Conservation (phyloP, 2,888 invertebrate species). For the Caradrina clavipalpis region DNA sequence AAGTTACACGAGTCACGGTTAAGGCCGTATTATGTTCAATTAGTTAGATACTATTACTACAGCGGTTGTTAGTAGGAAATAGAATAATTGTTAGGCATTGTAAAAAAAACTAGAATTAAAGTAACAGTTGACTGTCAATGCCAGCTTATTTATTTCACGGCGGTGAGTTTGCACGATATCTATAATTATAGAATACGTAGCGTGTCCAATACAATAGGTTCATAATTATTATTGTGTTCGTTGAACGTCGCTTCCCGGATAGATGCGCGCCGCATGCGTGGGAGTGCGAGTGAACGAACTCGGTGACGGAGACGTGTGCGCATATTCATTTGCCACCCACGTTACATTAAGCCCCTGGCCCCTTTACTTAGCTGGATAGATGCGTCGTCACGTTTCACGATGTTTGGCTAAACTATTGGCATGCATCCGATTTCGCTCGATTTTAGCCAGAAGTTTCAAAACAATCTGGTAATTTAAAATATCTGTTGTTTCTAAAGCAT, state of each 20-base stretch:
- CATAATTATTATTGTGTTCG: slow-evolving; percentile 58
- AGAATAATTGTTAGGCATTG: slow-evolving; percentile 28
- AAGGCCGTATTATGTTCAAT: slow-evolving; percentile 32
- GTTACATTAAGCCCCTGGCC: slow-evolving; percentile 43
- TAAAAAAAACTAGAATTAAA: slow-evolving; percentile 41
- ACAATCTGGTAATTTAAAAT: neutral
- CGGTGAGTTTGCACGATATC: slow-evolving; percentile 51
- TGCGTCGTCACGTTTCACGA: slow-evolving; percentile 35
- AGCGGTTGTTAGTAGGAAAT: slow-evolving; percentile 28
- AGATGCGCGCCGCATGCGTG: slow-evolving; percentile 59
- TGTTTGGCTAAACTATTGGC: slow-evolving; percentile 31
- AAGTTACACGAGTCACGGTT: slow-evolving; percentile 34
- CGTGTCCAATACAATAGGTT: slow-evolving; percentile 64
- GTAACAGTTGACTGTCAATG: slow-evolving; percentile 57
- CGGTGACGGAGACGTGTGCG: slow-evolving; percentile 51
- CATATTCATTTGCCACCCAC: slow-evolving; percentile 64
- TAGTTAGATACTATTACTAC: slow-evolving; percentile 13
- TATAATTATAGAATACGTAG: slow-evolving; percentile 58
- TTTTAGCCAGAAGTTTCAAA: neutral
- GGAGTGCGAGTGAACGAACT: slow-evolving; percentile 75
- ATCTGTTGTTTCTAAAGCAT: neutral
- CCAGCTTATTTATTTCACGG: slow-evolving; percentile 59
- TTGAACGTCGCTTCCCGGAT: slow-evolving; percentile 64
- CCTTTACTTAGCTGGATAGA: slow-evolving; percentile 42
- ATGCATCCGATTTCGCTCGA: slow-evolving; percentile 12